Conservation (phyloP, 1,140 invertebrate species). For the Leptinotarsa undecemlineata region DNA sequence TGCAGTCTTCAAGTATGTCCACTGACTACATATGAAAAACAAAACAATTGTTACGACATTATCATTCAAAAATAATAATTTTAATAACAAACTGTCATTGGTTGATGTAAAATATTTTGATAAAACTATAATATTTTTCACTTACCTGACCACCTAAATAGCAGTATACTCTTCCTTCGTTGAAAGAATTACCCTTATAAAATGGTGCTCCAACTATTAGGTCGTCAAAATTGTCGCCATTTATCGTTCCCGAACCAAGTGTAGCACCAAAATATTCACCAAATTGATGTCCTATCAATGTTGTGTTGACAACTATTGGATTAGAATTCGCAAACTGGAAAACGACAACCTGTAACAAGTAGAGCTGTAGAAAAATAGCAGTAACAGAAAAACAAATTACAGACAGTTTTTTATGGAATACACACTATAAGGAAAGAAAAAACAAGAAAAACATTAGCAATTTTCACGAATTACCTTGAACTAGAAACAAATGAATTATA, state of each 20-base stretch:
- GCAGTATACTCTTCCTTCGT: slow-evolving; percentile 66
- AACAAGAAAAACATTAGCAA: no score
- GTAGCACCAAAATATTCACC: slow-evolving; percentile 70
- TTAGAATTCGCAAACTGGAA: slow-evolving; percentile 45
- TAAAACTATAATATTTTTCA: neutral
- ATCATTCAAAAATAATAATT: slow-evolving; percentile 15
- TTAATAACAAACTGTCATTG: slow-evolving; percentile 17
- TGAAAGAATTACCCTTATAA: slow-evolving; percentile 54
- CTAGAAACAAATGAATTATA: no score
- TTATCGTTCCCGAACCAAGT: slow-evolving; percentile 64
- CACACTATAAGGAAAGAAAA: no score
- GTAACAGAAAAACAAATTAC: no score
- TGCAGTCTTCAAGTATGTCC: no score
- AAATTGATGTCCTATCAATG: slow-evolving; percentile 56
- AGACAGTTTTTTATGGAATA: no score
- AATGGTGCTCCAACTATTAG: slow-evolving; percentile 71
- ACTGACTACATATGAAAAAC: no score
- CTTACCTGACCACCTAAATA: slow-evolving; percentile 56
- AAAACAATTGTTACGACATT: no score
- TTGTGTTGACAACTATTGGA: slow-evolving; percentile 42
- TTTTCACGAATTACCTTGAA: no score
- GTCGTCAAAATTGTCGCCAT: slow-evolving; percentile 66
- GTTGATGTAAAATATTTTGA: slow-evolving; percentile 9
- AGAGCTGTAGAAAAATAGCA: neutral
- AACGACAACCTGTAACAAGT: slow-evolving; percentile 49